Percentiles rank a stretch among this genome's conserved stretches.
These are phyloP conservation scores for Mungos mungo DNA, from an alignment of 2,113 vertebrate species.

Conservation along the genomic window DNA sequence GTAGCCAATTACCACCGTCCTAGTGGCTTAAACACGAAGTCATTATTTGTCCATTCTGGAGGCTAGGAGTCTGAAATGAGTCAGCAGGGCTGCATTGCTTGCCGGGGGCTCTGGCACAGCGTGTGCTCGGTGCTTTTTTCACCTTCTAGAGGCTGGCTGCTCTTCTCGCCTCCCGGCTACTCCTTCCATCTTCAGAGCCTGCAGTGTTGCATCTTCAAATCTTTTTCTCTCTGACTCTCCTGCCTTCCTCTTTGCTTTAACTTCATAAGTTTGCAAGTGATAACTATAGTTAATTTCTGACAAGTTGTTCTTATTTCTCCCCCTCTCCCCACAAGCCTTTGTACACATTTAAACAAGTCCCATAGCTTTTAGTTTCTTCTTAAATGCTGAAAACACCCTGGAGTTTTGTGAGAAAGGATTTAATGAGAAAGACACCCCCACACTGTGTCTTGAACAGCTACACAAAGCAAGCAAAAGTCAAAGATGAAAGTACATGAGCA, in stretches of 20 bases:
- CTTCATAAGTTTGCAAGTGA: neutral
- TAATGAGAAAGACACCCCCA: constrained; percentile 49
- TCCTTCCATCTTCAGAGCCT: constrained; percentile 1
- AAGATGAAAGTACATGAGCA: constrained; percentile 13
- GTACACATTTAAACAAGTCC: neutral
- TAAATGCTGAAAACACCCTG: constrained; percentile 26
- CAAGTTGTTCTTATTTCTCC: neutral
- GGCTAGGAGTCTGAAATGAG: constrained; percentile 2
- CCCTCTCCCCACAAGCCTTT: neutral
- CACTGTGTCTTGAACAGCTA: neutral
- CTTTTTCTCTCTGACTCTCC: neutral
- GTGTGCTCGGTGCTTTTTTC: neutral
- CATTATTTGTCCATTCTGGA: neutral
- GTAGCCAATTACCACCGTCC: neutral
- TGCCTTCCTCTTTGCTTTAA: neutral
- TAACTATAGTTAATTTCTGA: neutral
- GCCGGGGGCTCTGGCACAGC: neutral
- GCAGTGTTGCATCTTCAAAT: neutral
- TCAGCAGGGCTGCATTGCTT: neutral
- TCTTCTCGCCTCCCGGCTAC: neutral
- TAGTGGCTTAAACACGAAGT: neutral
- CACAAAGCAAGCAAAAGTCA: neutral
- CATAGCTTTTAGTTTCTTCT: constrained; percentile 36
- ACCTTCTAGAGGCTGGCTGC: neutral
- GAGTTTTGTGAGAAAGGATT: constrained; percentile 37